phyloP scores from a whole-genome alignment of 2,888 invertebrate genomes.

The Julus scandinavius region DNA sequence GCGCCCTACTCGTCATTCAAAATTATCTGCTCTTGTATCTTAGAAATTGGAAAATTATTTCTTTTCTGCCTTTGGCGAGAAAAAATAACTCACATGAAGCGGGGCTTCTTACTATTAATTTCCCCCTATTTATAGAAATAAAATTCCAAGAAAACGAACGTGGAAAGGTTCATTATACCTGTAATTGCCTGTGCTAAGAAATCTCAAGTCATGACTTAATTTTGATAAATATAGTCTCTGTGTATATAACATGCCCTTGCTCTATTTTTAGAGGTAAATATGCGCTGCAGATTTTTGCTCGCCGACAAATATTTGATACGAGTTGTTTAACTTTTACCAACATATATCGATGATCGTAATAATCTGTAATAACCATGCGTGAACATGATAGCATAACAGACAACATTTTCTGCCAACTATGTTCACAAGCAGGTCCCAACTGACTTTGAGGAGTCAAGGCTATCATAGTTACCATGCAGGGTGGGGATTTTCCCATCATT shows the following conservation, averaged over 20 bases:
- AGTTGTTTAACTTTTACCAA: not conserved
- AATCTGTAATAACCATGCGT: not conserved
- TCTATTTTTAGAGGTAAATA: not conserved
- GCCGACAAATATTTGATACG: not conserved
- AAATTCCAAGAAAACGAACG: too few relatives aligned
- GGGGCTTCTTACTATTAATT: too few relatives aligned
- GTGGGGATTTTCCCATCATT: constrained; percentile 19
- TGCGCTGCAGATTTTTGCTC: not conserved
- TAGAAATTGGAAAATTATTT: too few relatives aligned
- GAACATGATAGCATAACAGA: not conserved
- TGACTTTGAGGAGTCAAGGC: not conserved
- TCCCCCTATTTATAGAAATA: too few relatives aligned
- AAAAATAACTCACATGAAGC: too few relatives aligned
- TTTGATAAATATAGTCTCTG: not conserved
- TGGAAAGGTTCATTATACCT: too few relatives aligned
- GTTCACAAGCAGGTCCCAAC: not conserved
- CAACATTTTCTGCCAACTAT: not conserved
- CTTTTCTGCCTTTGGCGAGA: too few relatives aligned
- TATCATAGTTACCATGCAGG: not conserved
- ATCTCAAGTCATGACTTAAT: not conserved
- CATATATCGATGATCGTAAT: too few relatives aligned
- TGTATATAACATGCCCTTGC: not conserved
- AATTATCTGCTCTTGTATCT: too few relatives aligned
- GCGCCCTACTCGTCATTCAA: too few relatives aligned
- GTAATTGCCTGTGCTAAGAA: too few relatives aligned